These are phyloP conservation scores for Lemur catta DNA, from an alignment of 2,797 vertebrate genomes.

Conservation along the genomic window DNA sequence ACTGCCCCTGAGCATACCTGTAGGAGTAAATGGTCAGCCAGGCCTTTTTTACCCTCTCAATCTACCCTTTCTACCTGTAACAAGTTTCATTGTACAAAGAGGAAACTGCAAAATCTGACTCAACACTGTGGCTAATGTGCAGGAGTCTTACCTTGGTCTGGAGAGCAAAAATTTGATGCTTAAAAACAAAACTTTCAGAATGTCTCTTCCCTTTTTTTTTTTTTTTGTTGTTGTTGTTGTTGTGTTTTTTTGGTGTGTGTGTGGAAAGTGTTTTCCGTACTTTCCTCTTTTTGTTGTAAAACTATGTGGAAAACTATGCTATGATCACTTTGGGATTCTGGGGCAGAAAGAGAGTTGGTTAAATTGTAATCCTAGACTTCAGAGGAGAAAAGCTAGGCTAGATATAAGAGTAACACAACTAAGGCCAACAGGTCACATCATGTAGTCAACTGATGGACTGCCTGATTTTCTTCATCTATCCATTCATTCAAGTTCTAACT, in stretches of 20 bases:
- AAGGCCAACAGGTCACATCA: not conserved
- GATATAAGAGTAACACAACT: conserved; percentile 14
- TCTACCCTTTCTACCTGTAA: not conserved
- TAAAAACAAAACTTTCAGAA: conserved; percentile 1
- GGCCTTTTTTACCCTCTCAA: not conserved
- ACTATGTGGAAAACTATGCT: not conserved
- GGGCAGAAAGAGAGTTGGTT: conserved; percentile 14
- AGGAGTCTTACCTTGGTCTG: not conserved
- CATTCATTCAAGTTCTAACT: not conserved
- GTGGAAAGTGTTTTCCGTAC: not conserved
- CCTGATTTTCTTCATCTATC: not conserved
- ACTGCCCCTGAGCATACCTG: not conserved
- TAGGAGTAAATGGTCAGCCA: not conserved
- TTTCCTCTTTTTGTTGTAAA: conserved; percentile 48
- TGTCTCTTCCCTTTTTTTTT: not conserved
- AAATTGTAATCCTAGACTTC: conserved; percentile 12
- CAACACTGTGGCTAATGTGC: not conserved
- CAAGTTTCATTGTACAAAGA: not conserved
- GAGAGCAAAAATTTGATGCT: not conserved
- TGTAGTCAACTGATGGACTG: not conserved
- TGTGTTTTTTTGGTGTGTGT: no score
- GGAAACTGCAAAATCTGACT: not conserved
- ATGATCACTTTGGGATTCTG: not conserved
- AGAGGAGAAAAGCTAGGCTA: not conserved
- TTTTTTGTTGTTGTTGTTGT: no score